phyloP scores from a whole-genome alignment of 1,140 invertebrate species.

The Schmidtea mediterranea region DNA sequence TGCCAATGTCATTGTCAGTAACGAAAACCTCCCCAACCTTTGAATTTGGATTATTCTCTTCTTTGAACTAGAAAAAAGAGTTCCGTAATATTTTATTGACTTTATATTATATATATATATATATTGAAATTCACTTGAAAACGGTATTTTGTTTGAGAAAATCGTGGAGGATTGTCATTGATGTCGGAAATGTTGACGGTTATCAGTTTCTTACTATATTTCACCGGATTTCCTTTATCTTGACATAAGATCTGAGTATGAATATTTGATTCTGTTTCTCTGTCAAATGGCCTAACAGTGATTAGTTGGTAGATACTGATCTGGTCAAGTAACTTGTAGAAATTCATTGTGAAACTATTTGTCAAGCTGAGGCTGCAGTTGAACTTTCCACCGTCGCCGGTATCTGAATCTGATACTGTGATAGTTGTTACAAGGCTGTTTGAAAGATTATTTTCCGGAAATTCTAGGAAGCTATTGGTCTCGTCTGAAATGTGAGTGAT shows the following conservation, averaged over 20 bases:
- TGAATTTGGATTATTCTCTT: not conserved
- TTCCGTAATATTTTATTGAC: not conserved
- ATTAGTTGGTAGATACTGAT: slow-evolving; percentile 1
- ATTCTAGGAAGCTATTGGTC: not conserved
- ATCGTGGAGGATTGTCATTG: not conserved
- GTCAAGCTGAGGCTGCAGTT: not conserved
- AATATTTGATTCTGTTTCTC: not conserved
- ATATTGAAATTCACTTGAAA: not conserved
- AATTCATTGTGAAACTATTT: not conserved
- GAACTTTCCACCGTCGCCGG: not conserved
- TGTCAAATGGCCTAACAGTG: not conserved
- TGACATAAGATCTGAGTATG: not conserved
- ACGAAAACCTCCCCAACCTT: not conserved
- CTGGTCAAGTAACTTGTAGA: not conserved
- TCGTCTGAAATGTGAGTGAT: not conserved
- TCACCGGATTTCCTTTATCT: not conserved
- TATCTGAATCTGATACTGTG: not conserved
- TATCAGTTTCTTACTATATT: not conserved
- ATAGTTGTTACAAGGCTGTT: not conserved
- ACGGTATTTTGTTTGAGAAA: not conserved
- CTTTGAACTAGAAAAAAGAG: not conserved
- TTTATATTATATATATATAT: not conserved
- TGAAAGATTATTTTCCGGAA: not conserved
- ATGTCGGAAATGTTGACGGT: not conserved
- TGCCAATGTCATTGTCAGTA: not conserved